phyloP scores from a whole-genome alignment of 2,797 vertebrate genomes.

The Perodicticus potto region DNA sequence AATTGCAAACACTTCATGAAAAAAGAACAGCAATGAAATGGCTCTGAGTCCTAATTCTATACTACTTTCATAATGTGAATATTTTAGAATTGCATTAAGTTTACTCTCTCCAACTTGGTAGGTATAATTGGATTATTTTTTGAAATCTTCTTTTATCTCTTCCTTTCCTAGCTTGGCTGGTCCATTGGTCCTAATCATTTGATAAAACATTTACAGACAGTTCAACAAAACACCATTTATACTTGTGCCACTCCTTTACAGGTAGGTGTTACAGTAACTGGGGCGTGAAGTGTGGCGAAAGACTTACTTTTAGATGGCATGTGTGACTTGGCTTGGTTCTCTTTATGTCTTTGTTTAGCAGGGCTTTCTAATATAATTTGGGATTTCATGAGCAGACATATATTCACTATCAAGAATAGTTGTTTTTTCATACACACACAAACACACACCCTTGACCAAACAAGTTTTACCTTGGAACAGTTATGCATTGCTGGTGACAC shows the following conservation, averaged over 20 bases:
- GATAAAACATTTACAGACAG: constrained; percentile 96
- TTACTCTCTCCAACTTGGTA: background rate
- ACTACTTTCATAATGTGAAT: background rate
- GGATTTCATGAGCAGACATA: background rate
- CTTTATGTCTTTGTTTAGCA: background rate
- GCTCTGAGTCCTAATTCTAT: background rate
- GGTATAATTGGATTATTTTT: background rate
- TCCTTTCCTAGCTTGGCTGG: constrained; percentile 94
- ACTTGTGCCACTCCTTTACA: constrained; percentile 96
- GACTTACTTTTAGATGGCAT: background rate
- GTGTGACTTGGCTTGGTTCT: background rate
- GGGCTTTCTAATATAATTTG: background rate
- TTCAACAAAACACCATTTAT: constrained; percentile 95
- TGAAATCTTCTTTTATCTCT: constrained; percentile 65
- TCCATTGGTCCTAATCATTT: constrained; percentile 94
- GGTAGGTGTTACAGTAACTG: constrained; percentile 84
- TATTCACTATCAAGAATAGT: background rate
- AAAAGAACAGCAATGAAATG: background rate
- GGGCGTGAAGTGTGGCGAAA: background rate
- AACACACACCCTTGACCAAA: too few relatives aligned
- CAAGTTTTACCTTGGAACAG: background rate
- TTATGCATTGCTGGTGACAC: background rate
- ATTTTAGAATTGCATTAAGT: background rate
- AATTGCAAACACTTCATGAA: too few relatives aligned
- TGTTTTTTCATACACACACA: background rate